Evolutionary conservation across 2,888 invertebrate species (phyloP).

Genomic region (Rhodophaea formosa): DNA sequence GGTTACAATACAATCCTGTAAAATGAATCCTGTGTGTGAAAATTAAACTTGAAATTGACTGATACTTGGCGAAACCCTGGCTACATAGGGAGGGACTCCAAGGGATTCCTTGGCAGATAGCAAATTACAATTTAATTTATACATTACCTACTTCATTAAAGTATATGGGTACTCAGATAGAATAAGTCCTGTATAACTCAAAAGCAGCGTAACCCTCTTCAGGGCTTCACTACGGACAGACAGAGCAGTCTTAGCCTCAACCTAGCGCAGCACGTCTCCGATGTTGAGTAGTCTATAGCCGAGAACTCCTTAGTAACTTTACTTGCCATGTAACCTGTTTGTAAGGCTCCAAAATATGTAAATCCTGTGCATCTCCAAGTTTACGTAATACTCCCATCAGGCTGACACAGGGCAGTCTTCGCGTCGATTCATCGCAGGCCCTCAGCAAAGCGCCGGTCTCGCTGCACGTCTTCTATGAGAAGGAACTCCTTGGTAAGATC

Average conservation of each 20-base stretch:
- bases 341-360: constrained; percentile 52
- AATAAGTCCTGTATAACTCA: constrained; percentile 75
- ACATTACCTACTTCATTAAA: no score
- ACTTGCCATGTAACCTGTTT: constrained; percentile 43
- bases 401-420: constrained; percentile 80
- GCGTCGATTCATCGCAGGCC: constrained; percentile 81
- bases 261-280: constrained; percentile 69
- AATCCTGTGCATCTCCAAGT: constrained; percentile 80
- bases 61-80: no score
- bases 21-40: no score
- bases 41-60: no score
- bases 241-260: constrained; percentile 77
- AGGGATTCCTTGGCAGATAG: no score
- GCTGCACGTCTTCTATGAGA: constrained; percentile 76
- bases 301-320: not conserved
- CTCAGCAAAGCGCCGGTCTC: constrained; percentile 80
- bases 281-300: no score
- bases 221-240: constrained; percentile 78
- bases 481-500: constrained; percentile 75
- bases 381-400: constrained; percentile 81
- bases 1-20: no score
- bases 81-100: no score
- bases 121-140: no score
- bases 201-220: constrained; percentile 82
- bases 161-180: no score